Evolutionary conservation across 2,113 vertebrate genomes (phyloP), one percentile per base, ranked within the genome.

Genomic region (Oryzias woworae): DNA sequence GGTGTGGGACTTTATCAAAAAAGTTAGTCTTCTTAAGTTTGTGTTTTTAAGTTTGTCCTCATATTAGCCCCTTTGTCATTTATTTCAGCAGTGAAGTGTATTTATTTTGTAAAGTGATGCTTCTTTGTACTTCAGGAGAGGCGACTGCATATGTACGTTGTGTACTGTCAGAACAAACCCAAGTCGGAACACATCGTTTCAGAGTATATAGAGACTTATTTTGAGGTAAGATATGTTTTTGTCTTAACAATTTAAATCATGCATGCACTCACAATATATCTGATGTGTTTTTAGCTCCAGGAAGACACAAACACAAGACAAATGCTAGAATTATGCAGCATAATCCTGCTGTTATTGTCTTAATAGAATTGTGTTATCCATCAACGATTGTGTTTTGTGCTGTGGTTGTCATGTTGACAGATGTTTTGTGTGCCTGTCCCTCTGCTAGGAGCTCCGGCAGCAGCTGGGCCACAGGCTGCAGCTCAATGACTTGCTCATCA

Each of bases 131-230:
- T 85, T 17, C 90, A 97, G 95, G 95, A 97, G 82, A 89, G 95
- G 42, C 92, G 95, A 53, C 92, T 97, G 70, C 95, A 97, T 58
- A 96, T 97, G 95, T 97, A 96, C 7, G 95, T 97, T 20, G 94
- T 97, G 17, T 97, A 97, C 90, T 97, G 95, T 89, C 95, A 97
- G 88, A 96, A 97, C 90, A 97, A 96, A 71, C 95, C 95, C 59
- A 97, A 95, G 88, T 96, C 95, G 0, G 95, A 96, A 78, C 93
- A 97, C 36, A 94, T 97, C 10, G 93, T 96, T 54, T 97, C 95
- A 0, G 95, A 97, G 76, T 97, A 95, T 75, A 96, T 96, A 16
- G 95, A 96, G 80, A 95, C 91, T 62, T 97, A 95, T 83, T 97
- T 97, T 84, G 95, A 96, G 92, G 95, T 97, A 82, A 93, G 93